Conservation (phyloP, 1,140 invertebrate species). For the Anoplophora glabripennis region DNA sequence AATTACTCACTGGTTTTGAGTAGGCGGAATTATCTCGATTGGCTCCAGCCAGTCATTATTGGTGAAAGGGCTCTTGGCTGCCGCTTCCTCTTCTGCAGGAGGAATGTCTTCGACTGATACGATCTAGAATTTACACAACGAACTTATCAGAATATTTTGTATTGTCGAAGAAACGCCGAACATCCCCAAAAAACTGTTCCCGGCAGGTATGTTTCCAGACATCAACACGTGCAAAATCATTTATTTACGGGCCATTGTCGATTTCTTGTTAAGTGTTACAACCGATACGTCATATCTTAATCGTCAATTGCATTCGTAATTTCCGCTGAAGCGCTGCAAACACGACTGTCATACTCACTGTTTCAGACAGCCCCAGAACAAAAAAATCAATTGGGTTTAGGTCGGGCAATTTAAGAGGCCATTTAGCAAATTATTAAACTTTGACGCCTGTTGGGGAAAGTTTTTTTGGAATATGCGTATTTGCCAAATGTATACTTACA, state of each 20-base stretch:
- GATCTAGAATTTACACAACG: constrained; percentile 4
- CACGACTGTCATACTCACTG: too few species aligned
- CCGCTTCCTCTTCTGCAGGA: not conserved
- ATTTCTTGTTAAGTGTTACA: not conserved
- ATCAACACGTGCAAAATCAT: not conserved
- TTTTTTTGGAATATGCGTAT: not conserved
- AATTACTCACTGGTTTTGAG: not conserved
- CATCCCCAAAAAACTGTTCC: not conserved
- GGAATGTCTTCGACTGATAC: constrained; percentile 3
- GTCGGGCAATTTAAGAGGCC: not conserved
- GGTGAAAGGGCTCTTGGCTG: constrained; percentile 28
- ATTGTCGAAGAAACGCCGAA: not conserved
- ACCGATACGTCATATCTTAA: constrained; percentile 10
- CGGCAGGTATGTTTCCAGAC: not conserved
- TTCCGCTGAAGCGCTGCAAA: too few species aligned
- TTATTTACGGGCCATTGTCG: not conserved
- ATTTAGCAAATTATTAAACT: not conserved
- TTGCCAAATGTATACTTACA: constrained; percentile 22
- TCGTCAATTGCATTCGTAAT: too few species aligned
- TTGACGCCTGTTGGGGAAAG: not conserved
- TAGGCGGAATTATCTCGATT: constrained; percentile 3
- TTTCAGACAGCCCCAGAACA: too few species aligned
- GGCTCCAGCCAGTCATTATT: constrained; percentile 19
- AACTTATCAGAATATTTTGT: not conserved
- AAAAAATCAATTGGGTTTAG: not conserved